Base-by-base conservation (phyloP, 2,797 vertebrate genomes). In the Cephalopachus bancanus region DNA sequence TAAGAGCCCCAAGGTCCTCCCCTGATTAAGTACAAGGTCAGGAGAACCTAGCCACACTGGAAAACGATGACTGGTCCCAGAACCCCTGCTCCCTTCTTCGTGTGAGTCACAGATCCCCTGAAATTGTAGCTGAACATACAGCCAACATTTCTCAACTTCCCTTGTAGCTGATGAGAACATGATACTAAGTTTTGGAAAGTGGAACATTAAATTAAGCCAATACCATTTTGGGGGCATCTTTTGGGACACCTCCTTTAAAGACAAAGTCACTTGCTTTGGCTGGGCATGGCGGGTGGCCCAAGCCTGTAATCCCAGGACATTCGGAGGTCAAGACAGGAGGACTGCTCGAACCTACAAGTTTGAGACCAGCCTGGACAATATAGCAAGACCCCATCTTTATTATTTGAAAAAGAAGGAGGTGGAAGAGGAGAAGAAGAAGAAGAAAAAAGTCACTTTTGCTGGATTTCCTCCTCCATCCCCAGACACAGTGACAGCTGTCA, bases 81-180 rank as follows among this genome's bases (percentile, higher is more conserved):
- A 78, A 83, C 74, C 37, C 17, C 64, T 33, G 76, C 62, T 91
- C 14, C 24, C 33, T 87, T 89, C 69, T 81, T 53, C 28, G 11
- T 28, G 22, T 75, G 76, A 51, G 28, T 11, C 67, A 90, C 0
- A 65, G 55, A 93, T 0, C 8, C 60, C 51, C 44, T 64, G 67
- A 80, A 80, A 85, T 53, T 64, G 49, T 57, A 80, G 51, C 76
- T 90, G 75, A 65, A 76, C 67, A 72, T 10, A 53, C 19, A 83
- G 75, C 19, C 87, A 37, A 65, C 55, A 49, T 89, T 81, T 93
- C 72, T 84, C 26, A 64, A n/a, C 55, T 62, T 93, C 78, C 49
- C 33, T 75, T 81, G 84, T 53, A 88, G 51, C 30, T 59, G 33
- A 30, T 69, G 69, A 65, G 87, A 88, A 72, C 59, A 67, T 53